Evolutionary conservation across 2,797 vertebrate species (phyloP).

Genomic region (Artibeus lituratus): DNA sequence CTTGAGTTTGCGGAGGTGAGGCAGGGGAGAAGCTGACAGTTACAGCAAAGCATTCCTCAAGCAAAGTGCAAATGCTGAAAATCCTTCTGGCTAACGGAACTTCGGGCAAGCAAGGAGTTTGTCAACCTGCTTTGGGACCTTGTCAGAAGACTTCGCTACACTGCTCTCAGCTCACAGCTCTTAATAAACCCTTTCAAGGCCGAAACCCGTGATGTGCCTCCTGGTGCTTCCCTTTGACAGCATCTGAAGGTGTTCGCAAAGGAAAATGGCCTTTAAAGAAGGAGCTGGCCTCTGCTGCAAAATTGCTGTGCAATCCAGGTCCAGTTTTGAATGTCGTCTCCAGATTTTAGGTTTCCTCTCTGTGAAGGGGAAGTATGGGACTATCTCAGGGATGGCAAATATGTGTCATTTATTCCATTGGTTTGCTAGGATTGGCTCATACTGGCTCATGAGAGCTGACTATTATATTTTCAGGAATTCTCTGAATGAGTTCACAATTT

Average conservation of each 20-base stretch:
- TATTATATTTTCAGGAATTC: neutral
- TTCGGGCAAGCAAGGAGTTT: constrained; percentile 7
- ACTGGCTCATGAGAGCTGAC: neutral
- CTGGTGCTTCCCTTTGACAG: constrained; percentile 6
- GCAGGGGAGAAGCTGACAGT: neutral
- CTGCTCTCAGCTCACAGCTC: neutral
- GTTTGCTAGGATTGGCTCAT: neutral
- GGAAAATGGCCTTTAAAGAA: neutral
- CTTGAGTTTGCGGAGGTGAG: accelerated
- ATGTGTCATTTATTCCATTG: neutral
- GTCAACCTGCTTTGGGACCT: neutral
- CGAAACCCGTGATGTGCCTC: neutral
- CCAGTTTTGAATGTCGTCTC: neutral
- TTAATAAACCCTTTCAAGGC: constrained; percentile 23
- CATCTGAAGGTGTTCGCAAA: constrained; percentile 16
- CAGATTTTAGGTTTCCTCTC: neutral
- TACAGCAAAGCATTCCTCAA: neutral
- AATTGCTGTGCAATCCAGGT: neutral
- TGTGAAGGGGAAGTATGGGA: neutral
- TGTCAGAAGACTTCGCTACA: neutral
- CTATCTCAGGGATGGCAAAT: neutral
- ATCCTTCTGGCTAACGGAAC: neutral
- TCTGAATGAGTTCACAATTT: neutral
- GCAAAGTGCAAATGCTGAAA: neutral
- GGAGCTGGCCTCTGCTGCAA: neutral